Evolutionary conservation across 1,140 invertebrate species (phyloP), one percentile per base, ranked within the genome.

Genomic region (Heliconius hewitsoni): DNA sequence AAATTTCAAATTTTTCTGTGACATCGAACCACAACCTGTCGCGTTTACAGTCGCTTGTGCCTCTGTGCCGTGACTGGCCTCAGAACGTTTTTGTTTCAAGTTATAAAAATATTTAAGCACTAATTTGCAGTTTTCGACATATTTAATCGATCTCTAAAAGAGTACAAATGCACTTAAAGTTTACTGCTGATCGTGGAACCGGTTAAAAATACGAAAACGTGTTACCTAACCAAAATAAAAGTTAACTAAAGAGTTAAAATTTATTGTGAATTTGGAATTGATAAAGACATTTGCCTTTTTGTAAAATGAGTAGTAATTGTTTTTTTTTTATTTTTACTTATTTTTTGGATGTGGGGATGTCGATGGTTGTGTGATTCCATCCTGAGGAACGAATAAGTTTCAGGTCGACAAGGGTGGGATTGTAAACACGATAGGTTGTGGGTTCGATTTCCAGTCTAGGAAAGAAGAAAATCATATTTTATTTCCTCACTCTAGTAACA

Each of bases 131-230:
- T 23, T 57, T 19, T n/a, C 8, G 19, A 23, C 55, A 57, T 30
- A 11, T 66, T 30, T 66, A 66, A 66, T 66, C 3, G 60, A 66
- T 66, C 60, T n/a, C 60, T 18, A 66, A 66, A 66, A 30, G 27
- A 66, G 60, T 66, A 66, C 60, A 66, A 66, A 66, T 66, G 60
- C 13, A 66, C 60, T 30, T 66, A 66, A 66, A 66, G 13, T 30
- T 66, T 13, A 66, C 60, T 16, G n/a, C 27, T 66, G 60, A 4
- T 16, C n/a, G 60, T 13, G 11, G 13, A 66, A 66, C 60, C 60
- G 60, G 60, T 66, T 66, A 30, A 66, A 46, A 66, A 3, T 66
- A 30, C 60, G 60, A 66, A 66, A 30, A 66, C 60, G 4, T 66
- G 27, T 66, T 66, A 66, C 23, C 4, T 30, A 66, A 66, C 13